A percentile compares a stretch with the other conserved stretches of the same genome.
These are phyloP conservation scores for Synergus itoensis DNA, from an alignment of 2,888 invertebrate species.

Conservation along the genomic window DNA sequence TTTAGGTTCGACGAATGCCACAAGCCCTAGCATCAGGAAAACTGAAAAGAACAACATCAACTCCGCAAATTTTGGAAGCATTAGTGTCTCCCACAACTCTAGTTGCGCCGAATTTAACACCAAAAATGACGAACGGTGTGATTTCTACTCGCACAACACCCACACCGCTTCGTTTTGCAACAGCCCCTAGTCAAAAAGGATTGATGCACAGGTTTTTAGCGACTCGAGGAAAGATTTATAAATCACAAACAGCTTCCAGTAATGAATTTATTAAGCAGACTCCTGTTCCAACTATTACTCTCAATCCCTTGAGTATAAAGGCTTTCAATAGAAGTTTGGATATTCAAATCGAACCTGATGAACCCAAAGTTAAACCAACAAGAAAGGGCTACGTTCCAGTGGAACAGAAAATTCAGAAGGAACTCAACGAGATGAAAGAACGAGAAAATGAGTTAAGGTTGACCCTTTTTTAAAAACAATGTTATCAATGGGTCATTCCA, in stretches of 20 bases:
- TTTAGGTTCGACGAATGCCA: conserved; percentile 72
- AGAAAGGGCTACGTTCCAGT: conserved; percentile 91
- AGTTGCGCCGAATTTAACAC: conserved; percentile 55
- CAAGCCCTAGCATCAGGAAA: conserved; percentile 70
- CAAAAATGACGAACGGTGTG: conserved; percentile 74
- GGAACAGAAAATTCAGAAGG: conserved; percentile 93
- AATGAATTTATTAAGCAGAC: conserved; percentile 48
- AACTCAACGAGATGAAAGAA: conserved; percentile 90
- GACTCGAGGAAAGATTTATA: conserved; percentile 85
- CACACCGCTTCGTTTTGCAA: conserved; percentile 80
- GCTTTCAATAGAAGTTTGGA: conserved; percentile 66
- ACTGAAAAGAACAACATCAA: conserved; percentile 72
- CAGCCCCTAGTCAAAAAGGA: conserved; percentile 85
- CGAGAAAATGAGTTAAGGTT: conserved; percentile 89
- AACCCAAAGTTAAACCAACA: conserved; percentile 77
- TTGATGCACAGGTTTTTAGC: conserved; percentile 90
- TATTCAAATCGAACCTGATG: conserved; percentile 60
- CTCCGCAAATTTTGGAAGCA: conserved; percentile 70
- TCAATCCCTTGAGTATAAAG: conserved; percentile 68
- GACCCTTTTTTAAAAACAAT: conserved; percentile 42
- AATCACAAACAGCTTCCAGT: conserved; percentile 50
- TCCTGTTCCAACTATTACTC: conserved; percentile 60
- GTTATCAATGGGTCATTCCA: too few species aligned
- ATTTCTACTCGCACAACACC: conserved; percentile 66
- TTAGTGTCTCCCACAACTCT: conserved; percentile 51